These are phyloP conservation scores for Siderastrea radians DNA, from an alignment of 92 coral and sea anemone species.

Conservation along the genomic window DNA sequence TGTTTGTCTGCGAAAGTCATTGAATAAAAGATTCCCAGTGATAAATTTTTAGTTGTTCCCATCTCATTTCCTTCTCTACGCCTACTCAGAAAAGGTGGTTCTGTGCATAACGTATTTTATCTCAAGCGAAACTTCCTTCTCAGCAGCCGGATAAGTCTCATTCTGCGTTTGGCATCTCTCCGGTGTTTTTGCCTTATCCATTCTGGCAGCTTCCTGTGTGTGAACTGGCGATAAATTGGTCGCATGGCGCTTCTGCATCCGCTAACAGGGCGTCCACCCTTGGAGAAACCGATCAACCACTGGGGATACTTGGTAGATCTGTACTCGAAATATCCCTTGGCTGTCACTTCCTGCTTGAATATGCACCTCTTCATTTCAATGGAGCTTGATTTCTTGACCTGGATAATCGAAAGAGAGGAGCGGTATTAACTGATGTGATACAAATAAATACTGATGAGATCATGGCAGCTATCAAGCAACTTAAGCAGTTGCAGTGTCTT, in stretches of 20 bases:
- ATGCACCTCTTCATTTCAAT: conserved; percentile 55
- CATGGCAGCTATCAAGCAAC: no score
- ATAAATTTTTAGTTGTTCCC: background rate
- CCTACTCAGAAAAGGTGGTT: background rate
- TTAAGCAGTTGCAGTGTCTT: no score
- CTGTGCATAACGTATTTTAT: background rate
- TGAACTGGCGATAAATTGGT: conserved; percentile 45
- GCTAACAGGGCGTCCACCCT: conserved; percentile 38
- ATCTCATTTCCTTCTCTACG: background rate
- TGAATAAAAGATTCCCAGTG: background rate
- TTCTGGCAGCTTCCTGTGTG: conserved; percentile 10
- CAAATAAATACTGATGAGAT: no score
- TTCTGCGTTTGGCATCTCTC: conserved; percentile 8
- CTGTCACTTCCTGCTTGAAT: conserved; percentile 41
- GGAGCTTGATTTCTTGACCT: conserved; percentile 32
- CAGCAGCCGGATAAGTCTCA: conserved; percentile 11
- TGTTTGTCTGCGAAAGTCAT: background rate
- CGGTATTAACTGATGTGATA: background rate
- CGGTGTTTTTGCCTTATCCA: conserved; percentile 5
- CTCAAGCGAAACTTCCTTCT: conserved; percentile 12
- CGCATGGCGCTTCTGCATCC: conserved; percentile 46
- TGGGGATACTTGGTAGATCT: conserved; percentile 53
- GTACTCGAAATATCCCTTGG: conserved; percentile 47
- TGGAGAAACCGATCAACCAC: conserved; percentile 61
- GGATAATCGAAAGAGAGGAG: background rate